These are phyloP conservation scores for Peromyscus aztecus DNA, from an alignment of 2,797 vertebrate genomes.

Conservation along the genomic window DNA sequence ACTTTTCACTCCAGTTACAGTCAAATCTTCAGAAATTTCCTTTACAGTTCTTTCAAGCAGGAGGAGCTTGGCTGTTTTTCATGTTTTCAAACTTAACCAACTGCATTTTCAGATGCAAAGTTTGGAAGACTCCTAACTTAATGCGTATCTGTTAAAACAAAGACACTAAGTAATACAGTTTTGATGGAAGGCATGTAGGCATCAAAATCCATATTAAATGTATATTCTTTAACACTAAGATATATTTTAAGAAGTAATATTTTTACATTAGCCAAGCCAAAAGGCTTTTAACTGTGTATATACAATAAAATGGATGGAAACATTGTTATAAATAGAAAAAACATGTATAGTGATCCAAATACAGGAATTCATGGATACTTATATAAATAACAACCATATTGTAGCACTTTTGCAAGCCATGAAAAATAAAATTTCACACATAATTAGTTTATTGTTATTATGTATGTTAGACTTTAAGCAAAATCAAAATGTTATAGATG, in stretches of 20 bases:
- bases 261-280: background rate
- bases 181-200: background rate
- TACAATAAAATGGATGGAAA: background rate
- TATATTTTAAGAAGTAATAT: background rate
- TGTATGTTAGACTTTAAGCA: background rate
- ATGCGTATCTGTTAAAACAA: background rate
- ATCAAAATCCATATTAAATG: background rate
- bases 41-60: background rate
- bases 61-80: background rate
- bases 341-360: background rate
- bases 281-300: background rate
- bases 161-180: background rate
- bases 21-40: background rate
- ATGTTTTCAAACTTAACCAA: background rate
- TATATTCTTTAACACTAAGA: background rate
- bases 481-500: background rate
- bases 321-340: background rate
- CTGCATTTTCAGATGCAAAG: background rate
- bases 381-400: background rate
- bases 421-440: background rate
- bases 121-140: background rate
- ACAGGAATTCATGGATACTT: background rate
- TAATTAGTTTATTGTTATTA: background rate
- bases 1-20: background rate
- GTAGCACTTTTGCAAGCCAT: background rate